These are phyloP conservation scores for Ligdia adustata DNA, from an alignment of 2,888 invertebrate species.

Conservation along the genomic window DNA sequence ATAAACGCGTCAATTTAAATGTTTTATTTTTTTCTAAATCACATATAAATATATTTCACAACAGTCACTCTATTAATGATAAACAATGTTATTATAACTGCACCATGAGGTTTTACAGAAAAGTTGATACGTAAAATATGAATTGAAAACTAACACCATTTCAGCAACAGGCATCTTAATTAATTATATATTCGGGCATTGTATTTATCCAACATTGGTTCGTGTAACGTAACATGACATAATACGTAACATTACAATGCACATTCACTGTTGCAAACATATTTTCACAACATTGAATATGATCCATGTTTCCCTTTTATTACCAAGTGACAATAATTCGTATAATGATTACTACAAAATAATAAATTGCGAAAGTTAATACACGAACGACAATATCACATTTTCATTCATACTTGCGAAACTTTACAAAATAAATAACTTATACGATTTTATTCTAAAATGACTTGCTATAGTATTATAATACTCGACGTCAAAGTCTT, in stretches of 20 bases:
- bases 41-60: conserved; percentile 64
- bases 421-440: conserved; percentile 75
- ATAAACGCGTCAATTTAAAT: conserved; percentile 29
- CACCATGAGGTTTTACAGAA: conserved; percentile 8
- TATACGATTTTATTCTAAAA: conserved; percentile 64
- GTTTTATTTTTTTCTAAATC: conserved; percentile 47
- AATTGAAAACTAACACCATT: too few relatives aligned
- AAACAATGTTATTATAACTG: not conserved
- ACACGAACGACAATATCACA: conserved; percentile 35
- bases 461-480: conserved; percentile 64
- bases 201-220: too few relatives aligned
- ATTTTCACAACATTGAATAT: conserved; percentile 75
- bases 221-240: too few relatives aligned
- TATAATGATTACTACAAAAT: conserved; percentile 19
- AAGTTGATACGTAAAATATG: conserved; percentile 10
- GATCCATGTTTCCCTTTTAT: conserved; percentile 38
- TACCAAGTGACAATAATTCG: conserved; percentile 43
- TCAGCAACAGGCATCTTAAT: too few relatives aligned
- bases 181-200: too few relatives aligned
- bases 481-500: conserved; percentile 40
- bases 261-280: conserved; percentile 73
- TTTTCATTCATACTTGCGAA: conserved; percentile 44
- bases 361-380: conserved; percentile 43
- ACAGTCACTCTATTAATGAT: conserved; percentile 42
- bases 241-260: too few relatives aligned